These are phyloP conservation scores for Notodonta dromedarius DNA, from an alignment of 2,888 invertebrate species.

Conservation along the genomic window DNA sequence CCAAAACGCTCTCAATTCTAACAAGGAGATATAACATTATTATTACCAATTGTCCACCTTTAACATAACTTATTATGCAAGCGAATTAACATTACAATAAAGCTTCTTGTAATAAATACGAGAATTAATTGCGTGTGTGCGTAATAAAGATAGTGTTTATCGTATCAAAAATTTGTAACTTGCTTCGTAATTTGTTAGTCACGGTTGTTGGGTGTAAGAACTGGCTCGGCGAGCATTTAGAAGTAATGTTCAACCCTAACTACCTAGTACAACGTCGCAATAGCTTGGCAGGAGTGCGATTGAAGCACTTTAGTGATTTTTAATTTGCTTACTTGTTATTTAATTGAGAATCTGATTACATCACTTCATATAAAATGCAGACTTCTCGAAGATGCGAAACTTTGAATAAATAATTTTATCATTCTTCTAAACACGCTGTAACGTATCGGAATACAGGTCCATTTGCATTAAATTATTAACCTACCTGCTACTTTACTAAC, in stretches of 20 bases:
- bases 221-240: constrained; percentile 30
- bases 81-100: constrained; percentile 22
- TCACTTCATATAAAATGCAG: neutral
- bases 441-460: too few species aligned
- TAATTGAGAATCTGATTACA: neutral
- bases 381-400: too few species aligned
- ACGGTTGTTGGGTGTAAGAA: constrained; percentile 26
- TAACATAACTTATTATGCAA: constrained; percentile 19
- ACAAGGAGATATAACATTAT: constrained; percentile 46
- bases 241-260: constrained; percentile 10
- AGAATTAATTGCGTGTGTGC: constrained; percentile 34
- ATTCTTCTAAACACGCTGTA: too few species aligned
- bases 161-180: constrained; percentile 39
- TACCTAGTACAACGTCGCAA: constrained; percentile 9
- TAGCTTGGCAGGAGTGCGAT: constrained; percentile 19
- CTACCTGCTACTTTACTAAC: too few species aligned
- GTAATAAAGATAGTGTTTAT: constrained; percentile 37
- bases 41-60: constrained; percentile 5
- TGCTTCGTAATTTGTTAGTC: constrained; percentile 38
- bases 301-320: neutral
- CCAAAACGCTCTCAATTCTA: constrained; percentile 35
- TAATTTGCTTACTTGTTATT: neutral
- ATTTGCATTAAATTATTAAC: too few species aligned
- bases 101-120: constrained; percentile 35
- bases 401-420: too few species aligned